A percentile compares a stretch with the other conserved stretches of the same genome.
Evolutionary conservation across 2,888 invertebrate genomes (phyloP).

Genomic region (Malacosoma neustria): DNA sequence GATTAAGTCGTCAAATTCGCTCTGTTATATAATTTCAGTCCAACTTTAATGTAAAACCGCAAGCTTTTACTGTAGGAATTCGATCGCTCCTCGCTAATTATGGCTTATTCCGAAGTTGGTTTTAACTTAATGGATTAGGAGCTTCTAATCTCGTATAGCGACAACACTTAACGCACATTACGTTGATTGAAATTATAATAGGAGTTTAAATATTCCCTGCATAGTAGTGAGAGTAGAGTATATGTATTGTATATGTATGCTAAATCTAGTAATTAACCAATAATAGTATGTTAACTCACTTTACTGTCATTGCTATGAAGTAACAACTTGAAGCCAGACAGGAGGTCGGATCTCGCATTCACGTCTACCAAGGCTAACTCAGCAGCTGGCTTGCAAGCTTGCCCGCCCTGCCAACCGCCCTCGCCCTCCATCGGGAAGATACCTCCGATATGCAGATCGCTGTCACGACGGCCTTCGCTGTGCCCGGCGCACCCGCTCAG

Average conservation of each 20-base stretch:
- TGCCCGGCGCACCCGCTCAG: conserved; percentile 41
- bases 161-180: conserved; percentile 37
- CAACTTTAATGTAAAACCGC: conserved; percentile 27
- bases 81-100: conserved; percentile 46
- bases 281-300: conserved; percentile 72
- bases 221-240: background rate
- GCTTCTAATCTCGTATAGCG: conserved; percentile 28
- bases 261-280: too few species aligned
- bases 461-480: conserved; percentile 69
- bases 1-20: conserved; percentile 51
- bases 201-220: conserved; percentile 10
- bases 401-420: conserved; percentile 98
- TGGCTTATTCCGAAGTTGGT: conserved; percentile 20
- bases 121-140: conserved; percentile 45
- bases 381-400: conserved; percentile 98
- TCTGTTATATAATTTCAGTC: conserved; percentile 45
- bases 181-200: conserved; percentile 36
- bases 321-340: conserved; percentile 92
- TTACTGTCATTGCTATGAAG: conserved; percentile 97
- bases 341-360: conserved; percentile 88
- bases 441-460: conserved; percentile 95
- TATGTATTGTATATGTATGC: too few species aligned
- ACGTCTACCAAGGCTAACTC: conserved; percentile 97
- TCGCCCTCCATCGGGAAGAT: conserved; percentile 98
- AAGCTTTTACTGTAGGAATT: conserved; percentile 13